Percentiles rank a stretch among this genome's conserved stretches.
These are phyloP conservation scores for Ctenopoma multispine DNA, from an alignment of 2,797 vertebrate genomes.

Conservation along the genomic window DNA sequence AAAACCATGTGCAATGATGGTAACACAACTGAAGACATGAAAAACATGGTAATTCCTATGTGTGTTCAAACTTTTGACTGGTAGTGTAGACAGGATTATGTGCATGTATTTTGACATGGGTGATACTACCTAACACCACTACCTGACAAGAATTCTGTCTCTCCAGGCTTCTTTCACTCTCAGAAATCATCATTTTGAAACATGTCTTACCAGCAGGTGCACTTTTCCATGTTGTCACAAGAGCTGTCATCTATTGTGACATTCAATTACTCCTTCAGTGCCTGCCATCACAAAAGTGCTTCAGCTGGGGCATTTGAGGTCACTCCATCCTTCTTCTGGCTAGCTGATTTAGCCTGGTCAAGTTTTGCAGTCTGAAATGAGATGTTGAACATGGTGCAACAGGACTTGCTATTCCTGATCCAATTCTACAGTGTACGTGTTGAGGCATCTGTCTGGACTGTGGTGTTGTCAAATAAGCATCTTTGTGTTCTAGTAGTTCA, in stretches of 20 bases:
- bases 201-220: slow-evolving; percentile 58
- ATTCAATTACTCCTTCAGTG: slow-evolving; percentile 74
- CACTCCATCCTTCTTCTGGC: slow-evolving; percentile 49
- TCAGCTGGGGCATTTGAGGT: slow-evolving; percentile 48
- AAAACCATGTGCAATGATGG: too few relatives aligned
- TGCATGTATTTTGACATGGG: slow-evolving; percentile 3
- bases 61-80: too few relatives aligned
- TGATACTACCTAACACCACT: slow-evolving; percentile 14
- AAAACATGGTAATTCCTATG: too few relatives aligned
- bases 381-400: slow-evolving; percentile 43
- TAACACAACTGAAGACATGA: too few relatives aligned
- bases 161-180: slow-evolving; percentile 33
- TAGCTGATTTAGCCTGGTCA: slow-evolving; percentile 60
- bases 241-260: slow-evolving; percentile 69
- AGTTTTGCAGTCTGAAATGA: slow-evolving; percentile 54
- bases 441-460: too few relatives aligned
- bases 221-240: slow-evolving; percentile 61
- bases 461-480: too few relatives aligned
- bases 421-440: too few relatives aligned
- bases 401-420: slow-evolving; percentile 28
- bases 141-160: slow-evolving; percentile 31
- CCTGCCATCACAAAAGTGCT: slow-evolving; percentile 57
- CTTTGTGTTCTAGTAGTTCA: too few relatives aligned
- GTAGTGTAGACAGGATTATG: neutral
- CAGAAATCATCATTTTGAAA: slow-evolving; percentile 54